Base-by-base conservation (phyloP, 2,797 vertebrate species). In the Periophthalmus magnuspinnatus region DNA sequence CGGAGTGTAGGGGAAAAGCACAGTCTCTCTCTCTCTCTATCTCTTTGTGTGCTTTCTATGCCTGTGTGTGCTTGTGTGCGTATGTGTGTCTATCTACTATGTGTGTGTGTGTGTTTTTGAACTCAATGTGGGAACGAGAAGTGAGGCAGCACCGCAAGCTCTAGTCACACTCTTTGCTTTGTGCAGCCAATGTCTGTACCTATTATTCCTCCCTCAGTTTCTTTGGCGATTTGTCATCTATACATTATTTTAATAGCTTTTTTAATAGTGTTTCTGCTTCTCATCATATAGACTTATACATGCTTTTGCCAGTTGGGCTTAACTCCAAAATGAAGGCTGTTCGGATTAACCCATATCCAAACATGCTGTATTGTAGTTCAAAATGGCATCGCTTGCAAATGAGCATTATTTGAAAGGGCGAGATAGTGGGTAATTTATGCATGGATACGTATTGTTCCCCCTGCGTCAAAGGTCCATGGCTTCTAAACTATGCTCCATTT, bases 181-280 rank as follows among this genome's bases (percentile, higher is more conserved):
- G 14, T 68, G 41, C 63, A n/a, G 70, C 55, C 33, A 10, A 47
- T 32, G 4, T 68, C 28, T 74, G n/a, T 63, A 63, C 50, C 36
- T 72, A 52, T 76, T 81, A 59, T 86, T 78, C 36, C 38, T 67
- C 58, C 17, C n/a, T 67, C 17, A 62, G 58, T 70, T 21, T 78
- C 74, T 70, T 68, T 28, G 6, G 50, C 76, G 65, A 82, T 83
- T 79, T 78, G 33, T 64, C 67, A 67, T 66, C 70, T 75, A 70
- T 62, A 63, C 84, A 80, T 80, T 0, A 73, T 81, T 81, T 73
- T 77, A 82, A 83, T 68, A 68, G 32, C 33, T 33, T 60, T 57
- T 56, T 10, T 11, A 56, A 56, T 24, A 56, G 71, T 67, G 59
- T 64, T 14, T 77, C 65, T 21, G 50, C 69, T 79, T 80, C 55